A percentile compares a stretch with the other conserved stretches of the same genome.
Evolutionary conservation across 37 sponge, comb jelly and placozoan genomes (phyloP).

Genomic region (Chondrosia reniformis): DNA sequence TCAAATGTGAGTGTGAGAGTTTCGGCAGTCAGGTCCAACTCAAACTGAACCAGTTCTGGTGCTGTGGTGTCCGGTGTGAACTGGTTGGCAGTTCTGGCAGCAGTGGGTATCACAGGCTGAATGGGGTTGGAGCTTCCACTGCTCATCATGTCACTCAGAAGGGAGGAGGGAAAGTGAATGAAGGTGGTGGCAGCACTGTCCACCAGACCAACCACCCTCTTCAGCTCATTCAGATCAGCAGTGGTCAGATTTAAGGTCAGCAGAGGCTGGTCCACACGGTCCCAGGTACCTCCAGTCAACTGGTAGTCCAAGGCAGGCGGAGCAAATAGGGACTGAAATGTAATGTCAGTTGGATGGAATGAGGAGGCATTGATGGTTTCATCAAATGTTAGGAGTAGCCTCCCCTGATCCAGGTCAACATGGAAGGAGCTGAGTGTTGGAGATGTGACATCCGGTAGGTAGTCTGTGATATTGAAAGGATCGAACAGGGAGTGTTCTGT

Average conservation of each 20-base stretch:
- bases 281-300: conserved; percentile 64
- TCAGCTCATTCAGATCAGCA: conserved; percentile 74
- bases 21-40: conserved; percentile 74
- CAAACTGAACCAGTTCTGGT: conserved; percentile 57
- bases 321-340: conserved; percentile 17
- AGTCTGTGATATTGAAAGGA: not conserved
- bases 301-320: not conserved
- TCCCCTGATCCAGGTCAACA: conserved; percentile 66
- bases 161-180: conserved; percentile 26
- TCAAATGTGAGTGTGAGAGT: conserved; percentile 69
- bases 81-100: conserved; percentile 5
- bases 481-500: not conserved
- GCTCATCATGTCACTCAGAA: conserved; percentile 66
- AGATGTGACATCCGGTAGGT: conserved; percentile 40
- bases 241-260: conserved; percentile 43
- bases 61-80: conserved; percentile 64
- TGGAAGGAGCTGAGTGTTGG: conserved; percentile 44
- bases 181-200: conserved; percentile 36
- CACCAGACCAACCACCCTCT: conserved; percentile 66
- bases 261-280: conserved; percentile 15
- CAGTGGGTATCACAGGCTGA: not conserved
- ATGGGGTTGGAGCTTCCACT: conserved; percentile 40
- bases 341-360: conserved; percentile 53
- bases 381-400: conserved; percentile 44
- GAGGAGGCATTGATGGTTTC: conserved; percentile 78